A percentile compares a stretch with the other conserved stretches of the same genome.
phyloP scores from a whole-genome alignment of 2,113 vertebrate genomes.

The Caloenas nicobarica region DNA sequence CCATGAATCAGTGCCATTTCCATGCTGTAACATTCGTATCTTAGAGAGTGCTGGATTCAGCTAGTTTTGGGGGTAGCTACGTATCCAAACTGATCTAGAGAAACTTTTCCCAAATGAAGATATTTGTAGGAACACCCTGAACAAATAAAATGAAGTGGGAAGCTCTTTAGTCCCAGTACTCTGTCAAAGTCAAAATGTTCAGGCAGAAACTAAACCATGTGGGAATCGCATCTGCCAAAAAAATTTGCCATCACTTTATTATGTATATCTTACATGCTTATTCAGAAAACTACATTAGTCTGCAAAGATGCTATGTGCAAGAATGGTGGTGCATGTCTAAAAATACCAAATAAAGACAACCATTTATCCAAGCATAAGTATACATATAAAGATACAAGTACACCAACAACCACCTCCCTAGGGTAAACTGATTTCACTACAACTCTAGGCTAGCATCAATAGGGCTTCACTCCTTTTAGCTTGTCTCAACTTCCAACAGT shows the following conservation, averaged over 20 bases:
- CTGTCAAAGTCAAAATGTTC: neutral
- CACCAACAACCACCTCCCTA: neutral
- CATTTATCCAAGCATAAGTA: neutral
- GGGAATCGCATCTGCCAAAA: neutral
- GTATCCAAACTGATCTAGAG: neutral
- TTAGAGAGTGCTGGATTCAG: neutral
- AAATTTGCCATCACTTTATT: neutral
- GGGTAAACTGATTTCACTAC: neutral
- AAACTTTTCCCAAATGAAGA: neutral
- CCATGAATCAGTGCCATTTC: neutral
- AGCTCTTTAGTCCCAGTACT: neutral
- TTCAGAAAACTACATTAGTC: neutral
- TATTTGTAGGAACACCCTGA: neutral
- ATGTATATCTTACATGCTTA: neutral
- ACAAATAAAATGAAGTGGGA: neutral
- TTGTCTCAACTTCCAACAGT: neutral
- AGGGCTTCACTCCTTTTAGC: neutral
- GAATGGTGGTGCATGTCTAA: neutral
- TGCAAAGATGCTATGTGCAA: neutral
- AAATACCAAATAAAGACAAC: neutral
- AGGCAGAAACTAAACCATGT: neutral
- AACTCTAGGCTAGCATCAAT: neutral
- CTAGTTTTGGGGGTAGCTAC: accelerated
- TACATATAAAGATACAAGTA: neutral
- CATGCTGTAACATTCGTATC: neutral